Conservation (phyloP, 1,140 invertebrate genomes). For the Lucilia cuprina region DNA sequence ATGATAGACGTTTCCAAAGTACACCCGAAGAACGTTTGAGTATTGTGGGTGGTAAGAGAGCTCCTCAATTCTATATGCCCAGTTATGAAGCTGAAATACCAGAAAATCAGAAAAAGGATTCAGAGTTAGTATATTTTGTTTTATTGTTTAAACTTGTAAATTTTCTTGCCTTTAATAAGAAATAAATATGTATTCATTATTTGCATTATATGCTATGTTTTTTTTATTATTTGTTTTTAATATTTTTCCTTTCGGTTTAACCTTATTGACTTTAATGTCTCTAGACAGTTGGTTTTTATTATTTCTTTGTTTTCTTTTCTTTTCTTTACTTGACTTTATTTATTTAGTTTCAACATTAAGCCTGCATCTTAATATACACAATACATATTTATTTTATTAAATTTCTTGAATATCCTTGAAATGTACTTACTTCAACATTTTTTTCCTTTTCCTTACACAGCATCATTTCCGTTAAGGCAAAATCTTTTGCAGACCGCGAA, state of each 20-base stretch:
- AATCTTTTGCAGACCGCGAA: conserved; percentile 93
- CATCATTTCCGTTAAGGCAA: conserved; percentile 95
- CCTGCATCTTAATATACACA: neutral
- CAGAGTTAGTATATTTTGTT: conserved; percentile 77
- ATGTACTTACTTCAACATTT: conserved; percentile 8
- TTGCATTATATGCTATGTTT: neutral
- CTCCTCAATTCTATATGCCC: conserved; percentile 93
- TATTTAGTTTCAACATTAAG: neutral
- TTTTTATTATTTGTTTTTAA: too few species aligned
- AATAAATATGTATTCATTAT: neutral
- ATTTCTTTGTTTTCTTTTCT: conserved; percentile 10
- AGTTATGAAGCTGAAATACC: conserved; percentile 93
- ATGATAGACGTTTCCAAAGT: conserved; percentile 87
- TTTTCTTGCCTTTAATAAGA: neutral
- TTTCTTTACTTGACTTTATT: neutral
- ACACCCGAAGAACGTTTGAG: conserved; percentile 90
- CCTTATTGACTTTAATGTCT: neutral
- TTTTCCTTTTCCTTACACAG: conserved; percentile 42
- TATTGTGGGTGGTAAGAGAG: conserved; percentile 91
- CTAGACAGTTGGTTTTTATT: neutral
- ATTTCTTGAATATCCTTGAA: neutral
- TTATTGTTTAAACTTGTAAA: neutral
- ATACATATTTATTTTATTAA: neutral
- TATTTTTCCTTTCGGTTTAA: neutral
- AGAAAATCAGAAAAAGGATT: conserved; percentile 95